Percentiles rank a stretch among this genome's conserved stretches.
phyloP scores from a whole-genome alignment of 2,888 invertebrate species.

The Listrodromus nycthemerus region DNA sequence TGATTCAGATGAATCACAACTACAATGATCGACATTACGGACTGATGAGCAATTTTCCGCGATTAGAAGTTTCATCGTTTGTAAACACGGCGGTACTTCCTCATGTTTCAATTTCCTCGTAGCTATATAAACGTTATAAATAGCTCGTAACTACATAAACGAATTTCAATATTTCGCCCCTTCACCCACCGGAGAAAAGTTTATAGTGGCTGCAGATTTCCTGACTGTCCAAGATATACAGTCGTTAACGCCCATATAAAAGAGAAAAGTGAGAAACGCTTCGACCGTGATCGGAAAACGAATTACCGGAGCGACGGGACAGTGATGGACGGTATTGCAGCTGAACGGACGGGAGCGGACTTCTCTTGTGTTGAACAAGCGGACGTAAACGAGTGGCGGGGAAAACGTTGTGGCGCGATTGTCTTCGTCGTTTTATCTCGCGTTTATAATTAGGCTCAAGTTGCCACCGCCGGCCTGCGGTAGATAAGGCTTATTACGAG shows the following conservation, averaged over 20 bases:
- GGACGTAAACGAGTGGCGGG: neutral
- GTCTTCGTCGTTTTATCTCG: conserved; percentile 30
- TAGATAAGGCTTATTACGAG: conserved; percentile 13
- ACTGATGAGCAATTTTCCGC: neutral
- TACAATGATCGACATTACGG: neutral
- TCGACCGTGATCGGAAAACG: neutral
- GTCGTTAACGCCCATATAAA: neutral
- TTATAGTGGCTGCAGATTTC: neutral
- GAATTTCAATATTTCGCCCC: neutral
- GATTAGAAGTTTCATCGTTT: neutral
- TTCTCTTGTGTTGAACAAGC: conserved; percentile 7
- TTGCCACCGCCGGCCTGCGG: neutral
- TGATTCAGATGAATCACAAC: neutral
- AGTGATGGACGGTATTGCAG: neutral
- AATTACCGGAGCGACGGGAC: neutral
- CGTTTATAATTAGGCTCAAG: conserved; percentile 44
- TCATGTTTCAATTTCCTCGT: neutral
- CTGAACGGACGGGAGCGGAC: neutral
- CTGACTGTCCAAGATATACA: neutral
- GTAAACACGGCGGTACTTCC: neutral
- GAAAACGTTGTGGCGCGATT: conserved; percentile 21
- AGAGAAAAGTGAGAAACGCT: neutral
- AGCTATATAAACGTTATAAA: neutral
- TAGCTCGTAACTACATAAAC: neutral
- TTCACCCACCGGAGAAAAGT: neutral